Conservation (phyloP, 2,888 invertebrate species). For the Arge pagana region DNA sequence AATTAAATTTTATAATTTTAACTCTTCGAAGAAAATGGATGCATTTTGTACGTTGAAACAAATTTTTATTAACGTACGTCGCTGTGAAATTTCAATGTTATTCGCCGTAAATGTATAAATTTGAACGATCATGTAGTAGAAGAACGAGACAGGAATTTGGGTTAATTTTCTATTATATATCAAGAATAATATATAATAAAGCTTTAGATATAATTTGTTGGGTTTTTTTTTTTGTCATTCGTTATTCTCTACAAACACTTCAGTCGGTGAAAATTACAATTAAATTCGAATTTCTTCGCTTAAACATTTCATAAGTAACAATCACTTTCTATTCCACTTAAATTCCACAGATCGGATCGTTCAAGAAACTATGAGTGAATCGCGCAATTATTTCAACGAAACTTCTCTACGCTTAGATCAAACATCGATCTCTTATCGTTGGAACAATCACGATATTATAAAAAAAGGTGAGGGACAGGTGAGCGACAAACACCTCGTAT, state of each 20-base stretch:
- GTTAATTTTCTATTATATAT: no score
- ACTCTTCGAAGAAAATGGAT: no score
- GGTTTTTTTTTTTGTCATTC: constrained; percentile 29
- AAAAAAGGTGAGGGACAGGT: neutral
- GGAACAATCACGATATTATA: neutral
- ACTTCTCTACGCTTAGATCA: neutral
- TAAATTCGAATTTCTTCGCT: constrained; percentile 39
- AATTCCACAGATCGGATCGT: constrained; percentile 44
- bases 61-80: no score
- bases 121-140: no score
- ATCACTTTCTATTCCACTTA: constrained; percentile 36
- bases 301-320: constrained; percentile 39
- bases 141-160: no score
- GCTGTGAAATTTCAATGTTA: no score
- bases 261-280: constrained; percentile 45
- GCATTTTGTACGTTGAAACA: no score
- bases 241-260: constrained; percentile 31
- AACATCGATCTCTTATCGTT: neutral
- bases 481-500: constrained; percentile 16
- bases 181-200: constrained; percentile 47
- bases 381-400: neutral
- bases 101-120: no score
- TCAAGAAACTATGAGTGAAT: constrained; percentile 18
- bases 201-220: constrained; percentile 46
- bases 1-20: no score